Conservation (phyloP, 1,140 invertebrate species). For the Cyphomyrmex costatus region DNA sequence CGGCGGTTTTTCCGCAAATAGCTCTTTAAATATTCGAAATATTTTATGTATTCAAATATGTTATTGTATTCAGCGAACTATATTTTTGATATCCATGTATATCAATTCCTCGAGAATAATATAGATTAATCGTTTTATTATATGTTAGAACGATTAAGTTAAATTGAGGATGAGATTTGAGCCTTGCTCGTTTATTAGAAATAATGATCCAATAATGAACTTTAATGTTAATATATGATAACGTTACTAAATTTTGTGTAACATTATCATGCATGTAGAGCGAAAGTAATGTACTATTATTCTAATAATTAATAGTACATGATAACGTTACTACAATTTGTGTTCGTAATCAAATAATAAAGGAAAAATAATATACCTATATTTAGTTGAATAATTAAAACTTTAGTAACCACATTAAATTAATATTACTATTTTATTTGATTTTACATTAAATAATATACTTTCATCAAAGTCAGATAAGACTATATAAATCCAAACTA, state of each 20-base stretch:
- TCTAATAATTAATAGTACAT: background rate
- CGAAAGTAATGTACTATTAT: background rate
- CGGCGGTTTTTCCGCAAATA: background rate
- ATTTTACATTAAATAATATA: background rate
- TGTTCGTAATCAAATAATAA: no score
- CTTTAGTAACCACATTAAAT: background rate
- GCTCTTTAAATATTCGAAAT: background rate
- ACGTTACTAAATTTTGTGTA: background rate
- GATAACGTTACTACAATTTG: background rate
- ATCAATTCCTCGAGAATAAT: background rate
- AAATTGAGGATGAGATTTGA: background rate
- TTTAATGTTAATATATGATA: background rate
- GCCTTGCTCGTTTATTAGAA: background rate
- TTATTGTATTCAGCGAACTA: background rate
- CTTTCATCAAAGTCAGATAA: background rate
- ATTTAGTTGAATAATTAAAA: background rate
- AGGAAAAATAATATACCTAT: background rate
- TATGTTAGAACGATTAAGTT: background rate
- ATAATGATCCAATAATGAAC: slow-evolving; percentile 1
- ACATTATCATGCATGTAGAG: background rate
- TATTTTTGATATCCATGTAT: background rate
- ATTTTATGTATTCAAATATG: no score
- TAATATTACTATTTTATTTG: no score
- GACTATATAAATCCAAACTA: background rate
- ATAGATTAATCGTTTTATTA: background rate